Conservation (phyloP, 2,888 invertebrate species). For the Xiphydria camelus region DNA sequence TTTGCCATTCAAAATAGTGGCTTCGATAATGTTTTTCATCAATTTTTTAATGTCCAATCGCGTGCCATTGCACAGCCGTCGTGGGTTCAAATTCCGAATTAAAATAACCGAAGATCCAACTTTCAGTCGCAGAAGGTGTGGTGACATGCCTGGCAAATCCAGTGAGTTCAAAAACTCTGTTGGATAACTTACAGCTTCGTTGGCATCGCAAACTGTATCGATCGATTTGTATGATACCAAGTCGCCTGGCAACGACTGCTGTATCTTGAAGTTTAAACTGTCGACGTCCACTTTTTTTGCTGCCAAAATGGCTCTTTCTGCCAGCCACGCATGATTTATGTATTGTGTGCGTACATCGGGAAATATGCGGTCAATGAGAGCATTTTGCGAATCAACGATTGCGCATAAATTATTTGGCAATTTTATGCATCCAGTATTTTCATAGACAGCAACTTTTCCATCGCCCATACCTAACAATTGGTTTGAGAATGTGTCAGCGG, state of each 20-base stretch:
- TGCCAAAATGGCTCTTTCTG: constrained; percentile 42
- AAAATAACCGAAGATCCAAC: constrained; percentile 32
- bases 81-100: constrained; percentile 41
- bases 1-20: constrained; percentile 30
- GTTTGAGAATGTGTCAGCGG: constrained; percentile 14
- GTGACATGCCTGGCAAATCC: constrained; percentile 32
- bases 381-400: constrained; percentile 21
- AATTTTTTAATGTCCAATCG: constrained; percentile 30
- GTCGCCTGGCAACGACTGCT: constrained; percentile 20
- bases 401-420: constrained; percentile 35
- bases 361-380: constrained; percentile 32
- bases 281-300: constrained; percentile 42
- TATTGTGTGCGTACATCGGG: constrained; percentile 33
- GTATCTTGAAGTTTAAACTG: constrained; percentile 17
- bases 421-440: constrained; percentile 30
- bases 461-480: background rate
- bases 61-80: constrained; percentile 36
- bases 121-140: constrained; percentile 32
- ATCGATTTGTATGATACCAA: constrained; percentile 27
- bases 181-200: constrained; percentile 30
- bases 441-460: constrained; percentile 13
- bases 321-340: constrained; percentile 37
- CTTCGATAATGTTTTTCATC: constrained; percentile 34
- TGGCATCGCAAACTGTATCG: constrained; percentile 21
- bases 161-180: constrained; percentile 37